These are phyloP conservation scores for Gadus macrocephalus DNA, from an alignment of 2,113 vertebrate genomes.

Conservation along the genomic window DNA sequence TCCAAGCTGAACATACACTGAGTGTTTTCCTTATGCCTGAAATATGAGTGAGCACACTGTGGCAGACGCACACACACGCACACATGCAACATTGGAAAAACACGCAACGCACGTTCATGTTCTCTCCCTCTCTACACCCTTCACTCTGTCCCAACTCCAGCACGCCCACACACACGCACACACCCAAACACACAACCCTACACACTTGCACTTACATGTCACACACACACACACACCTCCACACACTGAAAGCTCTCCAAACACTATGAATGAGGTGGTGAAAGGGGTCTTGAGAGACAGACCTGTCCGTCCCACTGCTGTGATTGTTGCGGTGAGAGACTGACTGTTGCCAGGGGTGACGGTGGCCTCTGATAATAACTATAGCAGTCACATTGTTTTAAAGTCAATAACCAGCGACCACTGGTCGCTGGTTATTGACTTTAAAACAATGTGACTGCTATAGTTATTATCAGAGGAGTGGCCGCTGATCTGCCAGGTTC, in stretches of 20 bases:
- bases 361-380: neutral
- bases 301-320: neutral
- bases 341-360: neutral
- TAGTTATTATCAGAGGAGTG: no score
- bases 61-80: neutral
- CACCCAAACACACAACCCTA: constrained; percentile 13
- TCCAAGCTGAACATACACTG: no score
- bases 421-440: no score
- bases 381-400: neutral
- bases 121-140: constrained; percentile 50
- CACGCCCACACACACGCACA: neutral
- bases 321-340: neutral
- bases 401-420: neutral
- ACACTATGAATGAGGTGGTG: neutral
- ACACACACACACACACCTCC: neutral
- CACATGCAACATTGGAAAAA: constrained; percentile 52
- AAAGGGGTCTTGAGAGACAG: neutral
- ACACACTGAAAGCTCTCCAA: neutral
- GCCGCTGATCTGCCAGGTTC: no score
- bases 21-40: no score
- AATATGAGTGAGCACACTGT: neutral
- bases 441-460: no score
- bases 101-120: no score
- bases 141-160: constrained; percentile 36
- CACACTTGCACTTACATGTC: constrained; percentile 23